phyloP scores from a whole-genome alignment of 2,888 invertebrate genomes.

The Pimpla rufipes region DNA sequence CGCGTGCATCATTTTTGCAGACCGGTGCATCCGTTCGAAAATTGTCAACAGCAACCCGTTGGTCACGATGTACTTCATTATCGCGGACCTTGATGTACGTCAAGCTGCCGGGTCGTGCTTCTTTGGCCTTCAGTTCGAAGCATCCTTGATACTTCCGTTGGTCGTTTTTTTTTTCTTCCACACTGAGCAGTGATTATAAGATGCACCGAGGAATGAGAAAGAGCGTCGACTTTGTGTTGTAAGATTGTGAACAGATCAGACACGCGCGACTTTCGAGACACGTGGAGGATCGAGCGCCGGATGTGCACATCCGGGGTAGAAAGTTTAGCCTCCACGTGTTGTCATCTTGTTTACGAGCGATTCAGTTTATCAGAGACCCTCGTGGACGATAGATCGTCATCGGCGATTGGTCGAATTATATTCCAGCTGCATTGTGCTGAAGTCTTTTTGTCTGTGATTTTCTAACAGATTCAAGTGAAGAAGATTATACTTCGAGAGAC shows the following conservation, averaged over 20 bases:
- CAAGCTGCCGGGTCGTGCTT: slow-evolving; percentile 33
- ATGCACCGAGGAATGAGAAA: slow-evolving; percentile 1
- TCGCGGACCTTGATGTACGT: not conserved
- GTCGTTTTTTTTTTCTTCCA: not conserved
- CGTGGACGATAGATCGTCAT: not conserved
- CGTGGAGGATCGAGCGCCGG: slow-evolving; percentile 26
- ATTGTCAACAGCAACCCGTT: not conserved
- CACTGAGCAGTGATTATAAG: not conserved
- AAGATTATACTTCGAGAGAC: not conserved
- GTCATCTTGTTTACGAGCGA: slow-evolving; percentile 7
- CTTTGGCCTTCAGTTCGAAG: slow-evolving; percentile 17
- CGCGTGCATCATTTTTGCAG: slow-evolving; percentile 29
- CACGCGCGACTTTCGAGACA: slow-evolving; percentile 36
- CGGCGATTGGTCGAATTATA: not conserved
- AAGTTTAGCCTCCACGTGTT: not conserved
- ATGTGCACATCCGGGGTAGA: slow-evolving; percentile 5
- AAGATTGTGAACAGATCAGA: not conserved
- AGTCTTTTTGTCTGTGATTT: not conserved
- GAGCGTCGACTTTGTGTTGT: slow-evolving; percentile 19
- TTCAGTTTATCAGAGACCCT: not conserved
- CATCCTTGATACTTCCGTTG: slow-evolving; percentile 32
- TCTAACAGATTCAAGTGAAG: not conserved
- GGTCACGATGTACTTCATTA: not conserved
- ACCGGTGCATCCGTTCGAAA: not conserved
- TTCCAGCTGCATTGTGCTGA: not conserved